Evolutionary conservation across 2,113 vertebrate genomes (phyloP), one percentile per base, ranked within the genome.

Genomic region (Acanthisitta chloris): DNA sequence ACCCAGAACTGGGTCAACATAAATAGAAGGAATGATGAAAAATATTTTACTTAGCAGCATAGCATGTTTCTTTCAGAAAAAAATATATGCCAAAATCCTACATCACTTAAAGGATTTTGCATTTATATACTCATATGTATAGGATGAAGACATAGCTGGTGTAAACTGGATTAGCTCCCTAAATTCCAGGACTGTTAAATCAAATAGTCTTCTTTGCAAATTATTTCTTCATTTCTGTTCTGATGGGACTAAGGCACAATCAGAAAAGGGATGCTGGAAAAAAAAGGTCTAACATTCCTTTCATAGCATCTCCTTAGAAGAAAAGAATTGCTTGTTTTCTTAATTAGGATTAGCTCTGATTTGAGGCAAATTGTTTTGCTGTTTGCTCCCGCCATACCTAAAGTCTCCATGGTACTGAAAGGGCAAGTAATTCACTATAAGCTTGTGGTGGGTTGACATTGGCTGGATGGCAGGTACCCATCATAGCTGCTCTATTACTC

Each of bases 301-400:
- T 95, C 48, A 64, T 94, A 93, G 17, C n/a, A 28, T 66, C 6
- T 45, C 45, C 38, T 79, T 54, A 46, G 15, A 61, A 92, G 12
- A 86, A 79, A 28, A 34, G 61, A 45, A 61, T 23, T 54, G 14
- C 29, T 92, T 5, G 1, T 87, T 97, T 96, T 90, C 77, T 76
- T 96, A 88, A 85, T 90, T 95, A 95, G 76, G 92, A 86, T 82
- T 86, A 82, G 62, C 86, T 94, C 42, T 92, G 81, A 92, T 95
- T 96, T 94, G 33, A 21, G 24, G 17, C 51, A 76, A 78, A 57
- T 33, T 73, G 40, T 90, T 97, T 88, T 43, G 12, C 38, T 49
- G 4, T 31, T 19, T 86, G 40, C 77, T 76, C 74, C 81, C 91
- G 49, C 80, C 88, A 74, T 52, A 48, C 6, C 46, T 85, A n/a